These are phyloP conservation scores for Rhinolophus ferrumequinum DNA, from an alignment of 2,113 vertebrate species.

Conservation along the genomic window DNA sequence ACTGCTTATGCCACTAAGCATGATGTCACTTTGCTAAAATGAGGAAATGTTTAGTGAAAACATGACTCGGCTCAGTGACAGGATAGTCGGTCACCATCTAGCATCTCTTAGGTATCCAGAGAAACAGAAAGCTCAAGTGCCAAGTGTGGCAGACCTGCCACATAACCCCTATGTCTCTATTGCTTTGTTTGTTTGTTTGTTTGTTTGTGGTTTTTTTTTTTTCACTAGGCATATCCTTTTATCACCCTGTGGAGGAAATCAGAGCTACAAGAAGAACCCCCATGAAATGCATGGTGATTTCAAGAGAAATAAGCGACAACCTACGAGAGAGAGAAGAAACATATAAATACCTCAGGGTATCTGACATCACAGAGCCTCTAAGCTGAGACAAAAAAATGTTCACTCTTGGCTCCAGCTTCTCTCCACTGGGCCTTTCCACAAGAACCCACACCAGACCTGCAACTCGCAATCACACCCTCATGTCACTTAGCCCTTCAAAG, in stretches of 20 bases:
- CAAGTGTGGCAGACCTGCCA: rapidly evolving
- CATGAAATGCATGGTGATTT: not conserved
- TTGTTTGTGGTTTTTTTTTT: too few relatives aligned
- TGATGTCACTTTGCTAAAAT: not conserved
- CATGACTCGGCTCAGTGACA: not conserved
- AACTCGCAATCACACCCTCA: not conserved
- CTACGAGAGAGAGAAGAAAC: not conserved
- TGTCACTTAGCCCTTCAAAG: not conserved
- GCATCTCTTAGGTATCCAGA: not conserved
- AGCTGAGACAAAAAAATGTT: not conserved
- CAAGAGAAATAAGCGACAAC: not conserved
- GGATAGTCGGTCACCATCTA: too few relatives aligned
- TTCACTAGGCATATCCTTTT: not conserved
- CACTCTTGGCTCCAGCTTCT: not conserved
- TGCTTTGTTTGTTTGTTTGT: not conserved
- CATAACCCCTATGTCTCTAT: rapidly evolving
- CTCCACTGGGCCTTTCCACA: not conserved
- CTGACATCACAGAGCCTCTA: rapidly evolving
- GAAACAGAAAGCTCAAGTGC: not conserved
- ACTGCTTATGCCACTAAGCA: not conserved
- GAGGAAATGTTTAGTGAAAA: not conserved
- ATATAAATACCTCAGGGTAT: rapidly evolving
- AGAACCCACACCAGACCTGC: rapidly evolving
- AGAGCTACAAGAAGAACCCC: not conserved
- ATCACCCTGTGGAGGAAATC: not conserved